Evolutionary conservation across 2,797 vertebrate genomes (phyloP), one percentile per base, ranked within the genome.

Genomic region (Synanceia verrucosa): DNA sequence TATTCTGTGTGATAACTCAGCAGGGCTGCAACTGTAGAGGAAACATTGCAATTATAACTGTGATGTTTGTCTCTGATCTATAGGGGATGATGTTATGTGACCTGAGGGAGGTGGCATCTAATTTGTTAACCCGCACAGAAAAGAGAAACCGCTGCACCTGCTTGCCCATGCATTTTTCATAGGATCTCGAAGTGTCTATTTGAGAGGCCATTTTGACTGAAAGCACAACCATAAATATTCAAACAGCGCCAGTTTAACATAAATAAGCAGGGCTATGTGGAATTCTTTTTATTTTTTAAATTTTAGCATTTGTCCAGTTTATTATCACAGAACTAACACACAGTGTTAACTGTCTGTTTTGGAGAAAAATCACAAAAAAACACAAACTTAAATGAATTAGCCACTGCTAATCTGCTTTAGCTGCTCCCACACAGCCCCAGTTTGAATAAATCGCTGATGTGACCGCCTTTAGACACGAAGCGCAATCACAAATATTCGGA

Each of bases 101-200:
- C 70, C 76, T 70, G 13, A 47, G 65, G 65, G 57, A 72, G 57
- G 64, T 58, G 31, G 46, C 55, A 37, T 78, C 57, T 87, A 57
- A 83, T 86, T 79, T 81, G 72, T 62, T 73, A 79, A 83, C 65
- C 78, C 37, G 50, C 68, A 81, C 48, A 83, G 67, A 76, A 81
- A 76, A 68, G 57, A 65, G 48, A 74, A 75, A 39, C 21, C 37
- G 34, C 62, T 64, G 61, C 67, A 75, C 65, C 78, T 85, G 75
- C 70, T 46, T 11, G 51, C 43, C 34, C 59, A 77, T 84, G 67
- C 52, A 84, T 84, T 78, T 83, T 84, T 71, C 31, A 86, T 76
- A n/a, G 21, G 11, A 51, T 50, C 61, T 66, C 47, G 31, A 80
- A 58, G 43, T 61, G 31, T 72, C 52, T 65, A 3, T 69, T 61